Conservation (phyloP, 2,113 vertebrate species). For the Lynx canadensis region DNA sequence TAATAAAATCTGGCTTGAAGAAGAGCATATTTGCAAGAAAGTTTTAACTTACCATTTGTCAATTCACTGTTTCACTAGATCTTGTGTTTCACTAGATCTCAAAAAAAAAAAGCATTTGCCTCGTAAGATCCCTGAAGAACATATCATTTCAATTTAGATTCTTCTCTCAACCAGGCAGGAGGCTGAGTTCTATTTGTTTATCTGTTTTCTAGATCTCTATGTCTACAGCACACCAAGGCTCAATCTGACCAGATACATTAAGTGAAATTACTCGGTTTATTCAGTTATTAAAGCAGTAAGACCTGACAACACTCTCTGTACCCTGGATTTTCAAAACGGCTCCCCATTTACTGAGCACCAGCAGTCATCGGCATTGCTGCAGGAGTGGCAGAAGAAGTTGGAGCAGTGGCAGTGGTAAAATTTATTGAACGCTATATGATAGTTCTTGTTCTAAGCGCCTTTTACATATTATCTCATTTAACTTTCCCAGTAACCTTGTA, state of each 20-base stretch:
- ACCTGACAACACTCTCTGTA: neutral
- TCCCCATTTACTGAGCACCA: neutral
- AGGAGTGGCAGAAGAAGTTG: neutral
- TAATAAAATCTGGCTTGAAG: constrained; percentile 65
- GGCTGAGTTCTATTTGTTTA: neutral
- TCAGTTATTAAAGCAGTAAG: neutral
- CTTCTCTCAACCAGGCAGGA: neutral
- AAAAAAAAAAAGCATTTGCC: neutral
- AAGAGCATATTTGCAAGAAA: constrained; percentile 53
- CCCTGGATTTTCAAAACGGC: neutral
- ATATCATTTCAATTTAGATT: constrained; percentile 9
- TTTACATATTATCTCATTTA: neutral
- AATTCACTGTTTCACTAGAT: neutral
- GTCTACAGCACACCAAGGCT: neutral
- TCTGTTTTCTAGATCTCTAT: constrained; percentile 17
- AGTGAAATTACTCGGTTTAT: neutral
- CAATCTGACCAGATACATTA: neutral
- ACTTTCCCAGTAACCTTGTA: neutral
- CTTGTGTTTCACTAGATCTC: constrained; percentile 17
- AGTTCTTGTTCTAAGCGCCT: neutral
- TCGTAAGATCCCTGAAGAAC: neutral
- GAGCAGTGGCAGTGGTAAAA: neutral
- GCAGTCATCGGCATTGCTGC: neutral
- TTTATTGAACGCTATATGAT: neutral
- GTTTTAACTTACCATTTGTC: constrained; percentile 56